Evolutionary conservation across 2,797 vertebrate species (phyloP), one percentile per base, ranked within the genome.

Genomic region (Gymnopithys bicolor): DNA sequence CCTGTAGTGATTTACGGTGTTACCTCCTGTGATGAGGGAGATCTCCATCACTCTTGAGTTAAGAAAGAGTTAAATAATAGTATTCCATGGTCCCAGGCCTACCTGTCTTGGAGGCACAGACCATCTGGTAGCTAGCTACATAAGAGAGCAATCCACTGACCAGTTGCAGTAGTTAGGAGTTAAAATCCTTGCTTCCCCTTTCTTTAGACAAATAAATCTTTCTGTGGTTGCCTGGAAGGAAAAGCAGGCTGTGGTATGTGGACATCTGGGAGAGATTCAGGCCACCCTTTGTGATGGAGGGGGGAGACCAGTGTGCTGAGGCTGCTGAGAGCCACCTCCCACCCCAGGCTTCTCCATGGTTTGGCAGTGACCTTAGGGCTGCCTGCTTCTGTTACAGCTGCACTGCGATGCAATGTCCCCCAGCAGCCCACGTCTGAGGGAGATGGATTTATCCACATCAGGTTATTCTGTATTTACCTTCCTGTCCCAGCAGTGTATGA

Each of bases 121-220:
- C 82, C 68, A 84, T 64, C 79, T 87, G 22, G 60, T 58, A 86
- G n/a, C n/a, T 21, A 64, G 64, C 22, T 87, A 62, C 58, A 43
- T 13, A 53, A 64, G 58, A 69, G 49, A 96, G 46, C 71, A 94
- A 87, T 80, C 58, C 18, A 23, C 49, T 64, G 78, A 71, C 22
- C 56, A 48, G 32, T 63, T 51, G 35, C 53, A 87, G 64, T 19
- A 58, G 49, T 21, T 75, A 87, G 58, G 84, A 94, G 95, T 94
- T 94, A 96, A 95, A 95, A 89, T 68, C 39, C 30, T 59, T 28
- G 18, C 64, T 93, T 94, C 67, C 35, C 10, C 32, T 87, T 89
- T 83, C 64, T 89, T 89, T 92, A 91, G 87, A 94, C 82, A 96
- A 94, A 93, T 89, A 94, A 94, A 92, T 96, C 68, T 85, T 89